Conservation (phyloP, 1,140 invertebrate species). For the Brachionus plicatilis region DNA sequence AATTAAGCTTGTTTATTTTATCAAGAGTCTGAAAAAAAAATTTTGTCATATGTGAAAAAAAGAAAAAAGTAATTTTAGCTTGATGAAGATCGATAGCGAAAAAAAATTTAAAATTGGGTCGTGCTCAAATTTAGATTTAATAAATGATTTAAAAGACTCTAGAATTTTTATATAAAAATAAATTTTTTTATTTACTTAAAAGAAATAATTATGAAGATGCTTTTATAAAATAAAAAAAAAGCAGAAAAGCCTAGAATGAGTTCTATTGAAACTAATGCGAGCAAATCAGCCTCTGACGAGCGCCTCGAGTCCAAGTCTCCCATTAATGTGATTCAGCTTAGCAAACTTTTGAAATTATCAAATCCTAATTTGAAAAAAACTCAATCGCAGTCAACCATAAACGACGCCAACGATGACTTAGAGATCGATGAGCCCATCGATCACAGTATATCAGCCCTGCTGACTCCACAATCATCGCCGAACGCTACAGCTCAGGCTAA, state of each 20-base stretch:
- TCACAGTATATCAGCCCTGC: background rate
- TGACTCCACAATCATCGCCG: background rate
- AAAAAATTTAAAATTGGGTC: background rate
- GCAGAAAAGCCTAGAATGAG: background rate
- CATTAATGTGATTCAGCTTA: slow-evolving; percentile 6
- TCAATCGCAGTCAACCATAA: background rate
- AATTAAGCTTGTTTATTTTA: background rate
- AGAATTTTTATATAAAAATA: background rate
- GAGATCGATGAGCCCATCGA: background rate
- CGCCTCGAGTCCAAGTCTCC: slow-evolving; percentile 7
- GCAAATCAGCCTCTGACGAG: background rate
- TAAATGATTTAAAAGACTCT: background rate
- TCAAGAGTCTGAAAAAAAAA: background rate
- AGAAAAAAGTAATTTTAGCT: background rate
- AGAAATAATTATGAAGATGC: background rate
- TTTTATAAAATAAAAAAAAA: background rate
- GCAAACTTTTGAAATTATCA: background rate
- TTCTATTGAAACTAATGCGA: background rate
- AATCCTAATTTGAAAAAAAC: slow-evolving; percentile 24
- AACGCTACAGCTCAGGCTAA: background rate
- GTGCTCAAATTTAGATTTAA: background rate
- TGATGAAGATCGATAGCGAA: background rate
- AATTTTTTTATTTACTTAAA: background rate
- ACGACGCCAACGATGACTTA: background rate
- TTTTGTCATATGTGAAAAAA: background rate